Base-by-base conservation (phyloP, 1,140 invertebrate genomes). In the Drosophila setifemur region DNA sequence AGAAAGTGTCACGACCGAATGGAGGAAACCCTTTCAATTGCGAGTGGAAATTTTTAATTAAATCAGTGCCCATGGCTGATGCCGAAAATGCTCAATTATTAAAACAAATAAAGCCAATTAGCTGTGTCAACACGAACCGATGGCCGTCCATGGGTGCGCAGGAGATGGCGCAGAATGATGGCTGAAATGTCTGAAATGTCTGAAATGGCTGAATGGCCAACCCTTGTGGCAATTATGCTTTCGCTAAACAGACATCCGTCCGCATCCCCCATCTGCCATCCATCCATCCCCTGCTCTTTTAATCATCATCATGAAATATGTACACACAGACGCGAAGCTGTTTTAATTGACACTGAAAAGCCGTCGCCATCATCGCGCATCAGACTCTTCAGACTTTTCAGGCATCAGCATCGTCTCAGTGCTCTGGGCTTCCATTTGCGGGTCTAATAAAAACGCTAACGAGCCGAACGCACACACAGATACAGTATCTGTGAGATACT, bases 41-140 rank as follows among this genome's bases (percentile, higher is more conserved):
- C 6, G 23, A 18, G 66, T 52, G 61, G 25, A 45, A 67, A 71
- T 81, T 88, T 89, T 89, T 89, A 89, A 89, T 89, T 89, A 86
- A 89, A 89, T 89, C 86, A 75, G 55, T 82, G 76, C 73, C 58
- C 67, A 39, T 49, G 61, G 45, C 39, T 47, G 55, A 33, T 63
- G 48, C 75, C 85, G 73, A 88, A 83, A 86, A 89, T 69, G 81
- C 82, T 83, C 87, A 89, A 87, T 89, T 89, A 81, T 75, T 89
- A 89, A 89, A 89, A 89, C 87, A 89, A 89, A 89, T 89, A 89
- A 89, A 89, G 68, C 71, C 87, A 89, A 89, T 89, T 89, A 89
- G 87, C 82, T 89, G 77, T 87, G 86, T 89, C 86, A 89, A 89
- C 86, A 89, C 49, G 35, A 37, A 72, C 33, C 57, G 16, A 16